Evolutionary conservation across 2,797 vertebrate genomes (phyloP), one percentile per base, ranked within the genome.

Genomic region (Enteromius trimaculatus): DNA sequence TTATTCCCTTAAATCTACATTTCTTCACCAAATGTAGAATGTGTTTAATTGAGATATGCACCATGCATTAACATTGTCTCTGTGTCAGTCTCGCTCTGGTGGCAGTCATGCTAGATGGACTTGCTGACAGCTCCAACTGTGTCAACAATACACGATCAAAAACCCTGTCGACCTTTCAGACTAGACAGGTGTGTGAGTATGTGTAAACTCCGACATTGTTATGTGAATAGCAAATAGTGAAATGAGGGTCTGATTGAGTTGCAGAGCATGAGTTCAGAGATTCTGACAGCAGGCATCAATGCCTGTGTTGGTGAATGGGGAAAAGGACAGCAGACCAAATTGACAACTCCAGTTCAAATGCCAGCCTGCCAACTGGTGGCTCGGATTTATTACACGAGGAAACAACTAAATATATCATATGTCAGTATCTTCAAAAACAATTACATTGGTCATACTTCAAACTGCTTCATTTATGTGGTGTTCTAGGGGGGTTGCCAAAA

Each of bases 81-180:
- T 34, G 13, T 55, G 64, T 69, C 65, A 19, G 42, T 82, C 71
- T 82, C 6, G n/a, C 80, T 75, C 70, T 51, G 71, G 71, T 75
- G 80, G 42, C 44, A 16, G 34, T 81, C 42, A 49, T 74, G 80
- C 58, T 74, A 10, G 26, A 62, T 1, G 44, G 62, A 29, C 9
- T 17, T 64, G 44, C 34, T n/a, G 71, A 74, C 80, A 76, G 47
- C 34, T 55, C 71, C 62, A 37, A 64, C 80, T 29, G 62, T 53
- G 80, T 82, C 58, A 66, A 76, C 72, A 55, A 68, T 39, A 55
- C 47, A 68, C 17, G 62, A 75, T 76, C 49, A 77, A 64, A 82
- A 55, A 39, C 44, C 64, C 7, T 53, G 29, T 68, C 44, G 64
- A 79, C 77, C 77, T 79, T 79, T 49, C 47, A 79, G 21, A 9